Evolutionary conservation across 2,113 vertebrate species (phyloP).

Genomic region (Calidris pugnax): DNA sequence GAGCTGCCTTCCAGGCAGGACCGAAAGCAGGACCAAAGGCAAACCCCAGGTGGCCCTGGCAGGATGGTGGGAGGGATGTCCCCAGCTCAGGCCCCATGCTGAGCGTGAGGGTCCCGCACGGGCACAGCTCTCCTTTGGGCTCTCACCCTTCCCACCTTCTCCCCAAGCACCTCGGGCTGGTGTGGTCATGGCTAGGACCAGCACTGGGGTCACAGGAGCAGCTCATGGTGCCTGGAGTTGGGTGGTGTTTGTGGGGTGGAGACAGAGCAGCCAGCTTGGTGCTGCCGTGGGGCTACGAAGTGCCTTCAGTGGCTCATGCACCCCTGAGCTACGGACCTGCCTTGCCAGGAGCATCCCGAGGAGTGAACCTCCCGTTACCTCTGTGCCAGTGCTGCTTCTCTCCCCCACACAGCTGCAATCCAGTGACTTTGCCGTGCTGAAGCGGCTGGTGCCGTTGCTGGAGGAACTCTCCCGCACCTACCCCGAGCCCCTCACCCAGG

Average conservation of each 20-base stretch:
- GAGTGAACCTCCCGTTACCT: fast-evolving
- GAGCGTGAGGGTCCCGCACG: fast-evolving
- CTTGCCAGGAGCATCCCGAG: background rate
- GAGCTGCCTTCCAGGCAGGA: background rate
- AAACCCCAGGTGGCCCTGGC: background rate
- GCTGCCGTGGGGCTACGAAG: fast-evolving
- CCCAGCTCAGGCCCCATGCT: background rate
- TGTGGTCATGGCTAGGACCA: background rate
- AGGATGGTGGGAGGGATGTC: background rate
- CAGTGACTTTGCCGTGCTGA: conserved; percentile 79
- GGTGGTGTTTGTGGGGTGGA: fast-evolving
- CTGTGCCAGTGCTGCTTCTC: background rate
- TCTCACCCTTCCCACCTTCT: background rate
- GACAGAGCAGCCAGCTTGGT: fast-evolving
- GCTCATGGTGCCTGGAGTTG: fast-evolving
- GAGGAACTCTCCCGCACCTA: conserved; percentile 81
- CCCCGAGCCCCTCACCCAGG: conserved; percentile 82
- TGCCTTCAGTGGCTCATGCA: background rate
- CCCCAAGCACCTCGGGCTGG: fast-evolving
- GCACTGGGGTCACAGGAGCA: fast-evolving
- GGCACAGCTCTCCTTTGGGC: fast-evolving
- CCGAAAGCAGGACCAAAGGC: background rate
- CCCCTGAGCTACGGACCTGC: background rate
- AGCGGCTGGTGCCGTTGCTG: conserved; percentile 78
- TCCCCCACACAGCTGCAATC: conserved; percentile 73